Conservation (phyloP, 2,113 vertebrate species). For the Malurus melanocephalus region DNA sequence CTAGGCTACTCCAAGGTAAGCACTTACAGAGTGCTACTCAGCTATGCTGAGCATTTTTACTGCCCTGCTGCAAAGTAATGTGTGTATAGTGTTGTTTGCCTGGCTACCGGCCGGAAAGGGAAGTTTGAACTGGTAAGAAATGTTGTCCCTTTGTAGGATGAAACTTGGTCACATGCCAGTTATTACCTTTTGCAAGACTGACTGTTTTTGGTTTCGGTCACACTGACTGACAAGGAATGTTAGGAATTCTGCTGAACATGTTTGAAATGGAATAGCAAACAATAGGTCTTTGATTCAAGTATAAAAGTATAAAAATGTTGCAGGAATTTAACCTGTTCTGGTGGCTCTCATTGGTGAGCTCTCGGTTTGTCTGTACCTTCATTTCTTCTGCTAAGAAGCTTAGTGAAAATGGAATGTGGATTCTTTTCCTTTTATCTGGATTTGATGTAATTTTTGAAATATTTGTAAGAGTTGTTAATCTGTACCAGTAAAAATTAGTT, state of each 20-base stretch:
- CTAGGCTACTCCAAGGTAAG: constrained; percentile 78
- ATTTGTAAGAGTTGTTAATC: neutral
- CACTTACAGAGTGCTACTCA: constrained; percentile 71
- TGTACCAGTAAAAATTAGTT: neutral
- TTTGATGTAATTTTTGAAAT: neutral
- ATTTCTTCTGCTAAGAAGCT: neutral
- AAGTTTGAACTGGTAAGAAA: constrained; percentile 38
- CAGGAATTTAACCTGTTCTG: constrained; percentile 42
- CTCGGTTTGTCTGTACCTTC: neutral
- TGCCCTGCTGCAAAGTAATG: constrained; percentile 65
- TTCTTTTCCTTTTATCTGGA: neutral
- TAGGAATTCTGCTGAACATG: constrained; percentile 72
- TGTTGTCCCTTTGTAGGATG: constrained; percentile 30
- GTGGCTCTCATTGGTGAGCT: neutral
- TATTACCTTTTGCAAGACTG: constrained; percentile 61
- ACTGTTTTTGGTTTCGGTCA: constrained; percentile 75
- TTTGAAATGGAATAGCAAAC: constrained; percentile 64
- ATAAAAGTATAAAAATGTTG: constrained; percentile 45
- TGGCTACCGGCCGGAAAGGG: constrained; percentile 29
- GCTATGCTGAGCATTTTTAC: constrained; percentile 78
- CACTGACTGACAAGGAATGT: constrained; percentile 74
- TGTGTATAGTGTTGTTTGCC: neutral
- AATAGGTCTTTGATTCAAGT: constrained; percentile 70
- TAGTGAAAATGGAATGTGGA: neutral
- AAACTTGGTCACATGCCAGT: constrained; percentile 66